Evolutionary conservation across 1,140 invertebrate genomes (phyloP).

Genomic region (Copidosoma floridanum): DNA sequence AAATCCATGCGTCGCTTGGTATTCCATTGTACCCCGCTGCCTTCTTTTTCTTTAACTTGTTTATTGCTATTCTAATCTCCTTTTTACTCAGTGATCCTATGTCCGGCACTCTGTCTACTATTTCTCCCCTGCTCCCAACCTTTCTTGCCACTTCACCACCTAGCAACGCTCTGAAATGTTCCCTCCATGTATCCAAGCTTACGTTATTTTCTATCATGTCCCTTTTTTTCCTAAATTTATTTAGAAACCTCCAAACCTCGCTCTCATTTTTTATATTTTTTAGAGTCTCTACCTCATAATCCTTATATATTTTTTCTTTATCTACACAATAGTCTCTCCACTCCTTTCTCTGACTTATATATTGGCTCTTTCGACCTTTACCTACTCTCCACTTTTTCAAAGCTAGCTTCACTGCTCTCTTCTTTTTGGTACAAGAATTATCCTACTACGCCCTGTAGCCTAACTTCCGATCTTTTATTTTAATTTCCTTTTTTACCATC

Average conservation of each 20-base stretch:
- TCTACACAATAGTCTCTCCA: neutral
- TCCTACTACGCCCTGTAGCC: neutral
- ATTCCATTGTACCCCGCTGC: constrained; percentile 10
- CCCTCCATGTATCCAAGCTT: neutral
- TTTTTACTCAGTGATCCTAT: neutral
- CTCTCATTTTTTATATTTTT: no score
- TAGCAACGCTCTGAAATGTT: neutral
- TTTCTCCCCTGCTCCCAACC: neutral
- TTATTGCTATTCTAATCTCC: neutral
- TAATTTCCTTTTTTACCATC: neutral
- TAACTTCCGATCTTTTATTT: neutral
- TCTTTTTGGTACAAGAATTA: neutral
- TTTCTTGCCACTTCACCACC: neutral
- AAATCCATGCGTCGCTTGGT: constrained; percentile 11
- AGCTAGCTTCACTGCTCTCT: neutral
- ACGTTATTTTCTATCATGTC: neutral
- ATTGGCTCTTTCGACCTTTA: no score
- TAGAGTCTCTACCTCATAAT: no score
- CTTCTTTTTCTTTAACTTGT: constrained; percentile 7
- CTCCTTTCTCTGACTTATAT: neutral
- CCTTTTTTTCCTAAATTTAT: neutral
- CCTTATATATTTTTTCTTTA: no score
- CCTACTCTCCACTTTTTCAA: neutral
- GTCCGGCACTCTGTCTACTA: neutral
- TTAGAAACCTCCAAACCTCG: constrained; percentile 4